Percentiles rank a stretch among this genome's conserved stretches.
These are phyloP conservation scores for Corydoras maculifer DNA, from an alignment of 2,113 vertebrate genomes.

Conservation along the genomic window DNA sequence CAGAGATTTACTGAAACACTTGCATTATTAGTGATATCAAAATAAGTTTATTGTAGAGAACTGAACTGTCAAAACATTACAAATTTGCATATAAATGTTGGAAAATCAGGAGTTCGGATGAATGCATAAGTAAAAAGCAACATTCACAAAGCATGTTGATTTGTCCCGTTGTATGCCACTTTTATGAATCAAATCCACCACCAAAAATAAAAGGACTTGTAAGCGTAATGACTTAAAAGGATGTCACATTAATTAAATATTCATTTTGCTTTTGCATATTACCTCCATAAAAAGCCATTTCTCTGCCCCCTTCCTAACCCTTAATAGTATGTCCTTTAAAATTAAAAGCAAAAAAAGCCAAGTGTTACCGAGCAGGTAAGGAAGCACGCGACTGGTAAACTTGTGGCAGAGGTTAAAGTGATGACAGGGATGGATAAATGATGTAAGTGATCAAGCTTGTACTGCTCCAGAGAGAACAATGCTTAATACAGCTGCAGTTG, in stretches of 20 bases:
- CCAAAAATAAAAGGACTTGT: slow-evolving; percentile 1
- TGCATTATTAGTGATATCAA: slow-evolving; percentile 58
- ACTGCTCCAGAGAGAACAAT: background rate
- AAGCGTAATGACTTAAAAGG: background rate
- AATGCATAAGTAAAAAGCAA: slow-evolving; percentile 67
- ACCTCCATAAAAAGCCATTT: slow-evolving; percentile 6
- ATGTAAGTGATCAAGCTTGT: background rate
- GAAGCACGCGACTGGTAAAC: slow-evolving; percentile 5
- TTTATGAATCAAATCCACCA: background rate
- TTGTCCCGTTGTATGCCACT: slow-evolving; percentile 42
- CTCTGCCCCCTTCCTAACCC: background rate
- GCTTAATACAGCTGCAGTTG: background rate
- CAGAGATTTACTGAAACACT: slow-evolving; percentile 1
- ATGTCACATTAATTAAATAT: slow-evolving; percentile 4
- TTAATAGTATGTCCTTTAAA: slow-evolving; percentile 14
- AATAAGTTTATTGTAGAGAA: slow-evolving; percentile 70
- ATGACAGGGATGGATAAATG: slow-evolving; percentile 1
- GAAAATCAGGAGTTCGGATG: slow-evolving; percentile 62
- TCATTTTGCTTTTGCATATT: background rate
- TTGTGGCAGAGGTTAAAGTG: background rate
- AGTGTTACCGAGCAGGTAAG: background rate
- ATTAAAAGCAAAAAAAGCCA: slow-evolving; percentile 1
- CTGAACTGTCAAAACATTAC: slow-evolving; percentile 63
- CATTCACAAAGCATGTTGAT: slow-evolving; percentile 47
- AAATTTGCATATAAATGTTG: slow-evolving; percentile 71